Evolutionary conservation across 2,113 vertebrate genomes (phyloP).

Genomic region (Monopterus albus): DNA sequence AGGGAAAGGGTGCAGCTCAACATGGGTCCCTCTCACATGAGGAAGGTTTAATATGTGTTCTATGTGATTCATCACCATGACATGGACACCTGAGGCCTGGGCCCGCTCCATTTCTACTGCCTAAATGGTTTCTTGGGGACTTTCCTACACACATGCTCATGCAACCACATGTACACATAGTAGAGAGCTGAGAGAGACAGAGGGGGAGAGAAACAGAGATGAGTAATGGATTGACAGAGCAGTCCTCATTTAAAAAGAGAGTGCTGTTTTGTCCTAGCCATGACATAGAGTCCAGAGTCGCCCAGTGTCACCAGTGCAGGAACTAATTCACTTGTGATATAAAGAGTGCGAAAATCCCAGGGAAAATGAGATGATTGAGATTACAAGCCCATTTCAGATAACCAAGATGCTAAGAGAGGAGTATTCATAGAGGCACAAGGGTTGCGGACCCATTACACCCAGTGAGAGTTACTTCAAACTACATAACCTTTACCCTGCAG

Average conservation of each 20-base stretch:
- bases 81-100: slow-evolving; percentile 81
- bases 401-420: slow-evolving; percentile 48
- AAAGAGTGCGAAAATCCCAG: slow-evolving; percentile 49
- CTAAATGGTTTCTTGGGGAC: slow-evolving; percentile 82
- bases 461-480: slow-evolving; percentile 61
- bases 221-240: slow-evolving; percentile 69
- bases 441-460: slow-evolving; percentile 58
- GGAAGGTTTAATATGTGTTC: slow-evolving; percentile 80
- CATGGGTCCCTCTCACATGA: slow-evolving; percentile 74
- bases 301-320: slow-evolving; percentile 42
- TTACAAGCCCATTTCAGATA: slow-evolving; percentile 64
- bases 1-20: slow-evolving; percentile 63
- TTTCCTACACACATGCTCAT: slow-evolving; percentile 54
- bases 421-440: slow-evolving; percentile 48
- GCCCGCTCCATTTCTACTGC: slow-evolving; percentile 73
- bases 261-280: slow-evolving; percentile 56
- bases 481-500: slow-evolving; percentile 61
- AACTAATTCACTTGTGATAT: slow-evolving; percentile 72
- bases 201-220: slow-evolving; percentile 40
- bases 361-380: slow-evolving; percentile 73
- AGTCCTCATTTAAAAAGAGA: slow-evolving; percentile 67
- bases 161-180: slow-evolving; percentile 37
- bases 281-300: slow-evolving; percentile 58
- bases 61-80: slow-evolving; percentile 81
- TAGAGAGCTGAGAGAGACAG: slow-evolving; percentile 44